Evolutionary conservation across 2,113 vertebrate species (phyloP).

Genomic region (Saiga tatarica): DNA sequence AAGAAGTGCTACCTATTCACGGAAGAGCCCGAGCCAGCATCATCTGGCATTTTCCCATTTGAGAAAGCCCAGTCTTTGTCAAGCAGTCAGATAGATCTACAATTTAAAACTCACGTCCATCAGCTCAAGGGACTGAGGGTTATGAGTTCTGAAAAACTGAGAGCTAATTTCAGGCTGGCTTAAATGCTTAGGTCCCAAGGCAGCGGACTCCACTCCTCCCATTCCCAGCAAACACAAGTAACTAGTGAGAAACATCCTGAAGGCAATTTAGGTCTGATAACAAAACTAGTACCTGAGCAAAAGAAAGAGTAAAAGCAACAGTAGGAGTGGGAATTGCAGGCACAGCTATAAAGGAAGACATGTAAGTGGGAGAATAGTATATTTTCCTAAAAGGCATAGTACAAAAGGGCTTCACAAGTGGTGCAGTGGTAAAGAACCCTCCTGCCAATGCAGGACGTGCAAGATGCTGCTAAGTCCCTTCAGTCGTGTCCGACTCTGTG

Average conservation of each 20-base stretch:
- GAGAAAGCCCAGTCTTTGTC: background rate
- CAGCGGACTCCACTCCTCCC: background rate
- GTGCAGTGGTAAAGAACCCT: background rate
- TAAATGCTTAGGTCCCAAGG: background rate
- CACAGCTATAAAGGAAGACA: background rate
- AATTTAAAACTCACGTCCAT: conserved; percentile 5
- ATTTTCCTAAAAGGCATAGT: background rate
- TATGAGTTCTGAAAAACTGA: background rate
- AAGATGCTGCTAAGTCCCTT: background rate
- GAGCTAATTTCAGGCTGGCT: conserved; percentile 1
- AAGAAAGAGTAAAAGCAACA: background rate
- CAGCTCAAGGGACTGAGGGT: background rate
- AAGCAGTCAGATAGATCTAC: background rate
- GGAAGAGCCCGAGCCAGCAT: background rate
- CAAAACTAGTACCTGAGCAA: background rate
- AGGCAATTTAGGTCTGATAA: background rate
- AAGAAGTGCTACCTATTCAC: background rate
- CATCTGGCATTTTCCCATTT: background rate
- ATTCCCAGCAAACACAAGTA: background rate
- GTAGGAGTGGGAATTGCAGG: background rate
- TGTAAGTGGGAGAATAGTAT: background rate
- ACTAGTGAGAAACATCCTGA: background rate
- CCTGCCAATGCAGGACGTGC: background rate
- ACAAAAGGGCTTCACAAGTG: background rate
- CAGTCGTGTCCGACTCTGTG: too few species aligned